Evolutionary conservation across 2,797 vertebrate genomes (phyloP), one percentile per base, ranked within the genome.

Genomic region (Meriones psammophilus): DNA sequence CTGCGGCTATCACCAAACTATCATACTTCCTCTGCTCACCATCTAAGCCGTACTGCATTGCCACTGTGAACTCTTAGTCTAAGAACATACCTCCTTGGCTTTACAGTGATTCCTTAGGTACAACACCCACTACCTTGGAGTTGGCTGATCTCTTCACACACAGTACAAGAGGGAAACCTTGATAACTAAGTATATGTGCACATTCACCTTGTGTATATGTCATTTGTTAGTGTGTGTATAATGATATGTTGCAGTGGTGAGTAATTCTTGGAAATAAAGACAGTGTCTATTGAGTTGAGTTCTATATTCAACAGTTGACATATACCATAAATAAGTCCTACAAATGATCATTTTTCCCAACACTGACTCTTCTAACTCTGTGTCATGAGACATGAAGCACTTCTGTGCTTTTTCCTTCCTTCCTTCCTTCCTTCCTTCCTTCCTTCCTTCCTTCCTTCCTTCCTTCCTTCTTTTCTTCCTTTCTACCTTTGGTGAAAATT

Each of bases 401-500:
- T 95, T 97, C 94, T 97, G 89, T 95, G 86, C 74, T 90, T 92
- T 95, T 74, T 60, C 2, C 9, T 50, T 50, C 50, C 50, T 50
- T 42, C 42, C 50, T 50, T 50, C 50, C 50, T 50, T 50, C 10
- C 50, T 50, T 50, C 50, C 9, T 50, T 50, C 10, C 50, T 50
- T 10, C 10, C 50, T 50, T 10, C 10, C 50, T 50, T 10, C 10
- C 50, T 50, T 50, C 10, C 50, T 50, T 50, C 9, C 46, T 50
- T 50, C 10, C 50, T 50, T 50, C 10, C 50, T 76, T 83, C 58
- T 36, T 80, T 74, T 17, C 17, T 58, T 58, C 14, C 17, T 88
- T 88, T 97, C 91, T 94, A 94, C 87, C 91, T 97, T 96, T 95
- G 89, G 89, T 97, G 77, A 97, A 95, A 96, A 97, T 88, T 95